These are phyloP conservation scores for Notarius lentiginosus DNA, from an alignment of 2,113 vertebrate genomes.

Conservation along the genomic window DNA sequence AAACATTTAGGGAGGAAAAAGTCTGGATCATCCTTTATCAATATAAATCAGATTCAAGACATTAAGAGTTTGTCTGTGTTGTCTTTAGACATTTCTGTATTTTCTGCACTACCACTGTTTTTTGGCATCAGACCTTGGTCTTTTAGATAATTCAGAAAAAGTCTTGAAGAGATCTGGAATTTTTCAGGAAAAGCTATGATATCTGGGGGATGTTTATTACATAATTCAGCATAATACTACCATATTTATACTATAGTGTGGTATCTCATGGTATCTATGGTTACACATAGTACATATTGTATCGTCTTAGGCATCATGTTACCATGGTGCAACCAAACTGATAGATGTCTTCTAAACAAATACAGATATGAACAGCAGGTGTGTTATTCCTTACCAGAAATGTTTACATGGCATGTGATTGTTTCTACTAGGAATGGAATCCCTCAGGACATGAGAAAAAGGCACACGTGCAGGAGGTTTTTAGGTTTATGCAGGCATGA, in stretches of 20 bases:
- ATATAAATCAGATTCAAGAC: background rate
- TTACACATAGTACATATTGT: background rate
- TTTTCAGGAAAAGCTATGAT: background rate
- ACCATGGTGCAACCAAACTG: background rate
- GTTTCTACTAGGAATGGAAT: background rate
- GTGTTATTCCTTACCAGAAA: background rate
- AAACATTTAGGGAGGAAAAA: too few species aligned
- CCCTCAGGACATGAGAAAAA: background rate
- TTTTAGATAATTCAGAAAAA: background rate
- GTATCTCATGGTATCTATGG: background rate
- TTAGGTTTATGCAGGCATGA: too few species aligned
- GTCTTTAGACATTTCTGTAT: background rate
- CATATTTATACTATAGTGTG: background rate
- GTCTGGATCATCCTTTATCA: too few species aligned
- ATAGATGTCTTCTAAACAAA: background rate
- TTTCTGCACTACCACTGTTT: background rate
- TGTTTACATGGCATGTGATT: background rate
- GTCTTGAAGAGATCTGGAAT: background rate
- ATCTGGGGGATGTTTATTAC: background rate
- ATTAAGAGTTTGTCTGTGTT: background rate
- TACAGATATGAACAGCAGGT: background rate
- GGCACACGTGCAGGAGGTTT: too few species aligned
- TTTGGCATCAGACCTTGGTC: background rate
- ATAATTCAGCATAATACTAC: background rate
- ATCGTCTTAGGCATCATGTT: background rate